Evolutionary conservation across 2,888 invertebrate species (phyloP), one percentile per base, ranked within the genome.

Genomic region (Orchestes rusci): DNA sequence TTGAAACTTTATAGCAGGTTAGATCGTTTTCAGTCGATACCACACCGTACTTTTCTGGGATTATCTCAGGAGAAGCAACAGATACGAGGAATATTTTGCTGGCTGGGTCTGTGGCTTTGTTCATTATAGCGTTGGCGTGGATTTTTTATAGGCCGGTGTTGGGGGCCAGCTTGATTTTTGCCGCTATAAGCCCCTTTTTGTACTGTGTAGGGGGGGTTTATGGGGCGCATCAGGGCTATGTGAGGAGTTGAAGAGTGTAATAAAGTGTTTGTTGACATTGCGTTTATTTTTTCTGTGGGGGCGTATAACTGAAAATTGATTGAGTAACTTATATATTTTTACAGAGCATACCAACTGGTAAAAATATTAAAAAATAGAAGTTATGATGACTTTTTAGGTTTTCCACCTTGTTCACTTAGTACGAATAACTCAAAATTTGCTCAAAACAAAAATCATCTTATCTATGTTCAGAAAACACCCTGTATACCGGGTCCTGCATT

Each of bases 121-220:
- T 72, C 17, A 67, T 73, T 13, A 72, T 74, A 7, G 70, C 75
- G 2, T 59, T 71, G 12, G 71, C 74, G 7, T 76, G 76, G 76
- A 65, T 73, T 13, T 52, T 72, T 23, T 72, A 75, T 55, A 65
- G 74, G 38, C 75, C 75, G 5, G 67, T 73, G 68, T 62, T 76
- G 28, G 75, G 71, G 2, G 68, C 70, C 44, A 71, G 72, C 5
- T 59, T 75, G 16, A 56, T 75, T 20, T 67, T 73, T 54, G 73
- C 73, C 2, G 73, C 75, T 1, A 61, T 70, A 29, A 73, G 73
- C 23, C 75, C 75, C 3, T 70, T 73, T 51, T 59, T 75, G 4
- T 74, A 73, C 61, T 71, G 70, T 52, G 69, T 69, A 1, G 57
- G 66, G 53, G 64, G 63, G 5, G 48, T 66, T 20, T 63, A 64